phyloP scores from a whole-genome alignment of 2,888 invertebrate genomes.

The Heteromyza rotundicornis region DNA sequence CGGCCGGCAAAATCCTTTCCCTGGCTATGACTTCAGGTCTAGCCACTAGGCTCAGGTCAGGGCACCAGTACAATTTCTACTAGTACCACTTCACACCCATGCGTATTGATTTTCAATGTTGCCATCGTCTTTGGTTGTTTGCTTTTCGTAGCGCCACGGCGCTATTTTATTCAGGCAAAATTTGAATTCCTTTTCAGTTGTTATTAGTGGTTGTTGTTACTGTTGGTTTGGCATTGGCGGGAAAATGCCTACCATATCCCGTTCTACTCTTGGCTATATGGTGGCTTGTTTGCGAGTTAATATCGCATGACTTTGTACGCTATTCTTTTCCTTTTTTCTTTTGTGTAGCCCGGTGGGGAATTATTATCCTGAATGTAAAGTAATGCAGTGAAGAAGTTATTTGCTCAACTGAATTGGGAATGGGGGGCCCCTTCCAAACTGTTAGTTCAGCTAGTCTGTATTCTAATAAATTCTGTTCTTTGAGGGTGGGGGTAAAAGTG shows the following conservation, averaged over 20 bases:
- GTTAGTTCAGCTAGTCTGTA: not conserved
- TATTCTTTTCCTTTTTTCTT: not conserved
- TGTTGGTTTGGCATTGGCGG: conserved; percentile 5
- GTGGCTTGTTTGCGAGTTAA: conserved; percentile 35
- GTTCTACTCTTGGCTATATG: conserved; percentile 8
- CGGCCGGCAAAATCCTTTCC: no score
- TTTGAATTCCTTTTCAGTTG: not conserved
- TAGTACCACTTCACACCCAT: not conserved
- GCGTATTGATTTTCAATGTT: conserved; percentile 6
- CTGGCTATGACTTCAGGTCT: no score
- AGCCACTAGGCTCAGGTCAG: no score
- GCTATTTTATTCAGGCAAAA: not conserved
- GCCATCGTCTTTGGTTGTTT: not conserved
- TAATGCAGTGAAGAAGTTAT: conserved; percentile 26
- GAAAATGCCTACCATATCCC: not conserved
- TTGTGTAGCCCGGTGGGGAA: not conserved
- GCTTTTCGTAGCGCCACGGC: no score
- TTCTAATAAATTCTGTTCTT: not conserved
- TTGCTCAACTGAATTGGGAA: not conserved
- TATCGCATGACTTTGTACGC: conserved; percentile 41
- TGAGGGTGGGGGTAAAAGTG: not conserved
- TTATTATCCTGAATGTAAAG: conserved; percentile 21
- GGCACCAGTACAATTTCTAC: no score
- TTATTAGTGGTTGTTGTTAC: not conserved
- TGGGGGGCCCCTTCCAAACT: not conserved